Conservation (phyloP, 2,113 vertebrate genomes). For the Mus pahari region DNA sequence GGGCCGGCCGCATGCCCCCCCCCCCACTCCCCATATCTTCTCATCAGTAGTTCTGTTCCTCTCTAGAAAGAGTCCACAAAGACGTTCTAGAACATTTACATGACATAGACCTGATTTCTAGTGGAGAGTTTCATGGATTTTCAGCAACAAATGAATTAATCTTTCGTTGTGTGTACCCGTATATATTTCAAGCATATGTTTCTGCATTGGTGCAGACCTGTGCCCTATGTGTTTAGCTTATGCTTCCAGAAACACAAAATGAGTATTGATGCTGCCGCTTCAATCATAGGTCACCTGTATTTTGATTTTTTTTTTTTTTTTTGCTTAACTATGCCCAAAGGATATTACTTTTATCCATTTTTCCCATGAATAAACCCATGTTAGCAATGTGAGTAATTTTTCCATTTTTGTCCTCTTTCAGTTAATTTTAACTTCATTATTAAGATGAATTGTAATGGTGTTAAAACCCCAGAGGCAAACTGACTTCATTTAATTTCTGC, state of each 20-base stretch:
- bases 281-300: conserved; percentile 10
- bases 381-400: conserved; percentile 41
- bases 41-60: not conserved
- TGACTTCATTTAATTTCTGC: conserved; percentile 86
- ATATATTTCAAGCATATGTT: not conserved
- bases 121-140: not conserved
- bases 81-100: not conserved
- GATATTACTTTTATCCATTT: conserved; percentile 72
- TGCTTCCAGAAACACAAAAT: conserved; percentile 8
- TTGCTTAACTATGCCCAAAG: conserved; percentile 53
- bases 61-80: conserved; percentile 57
- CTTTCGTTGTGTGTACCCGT: not conserved
- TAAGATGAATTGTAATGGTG: conserved; percentile 85
- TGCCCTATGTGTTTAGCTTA: not conserved
- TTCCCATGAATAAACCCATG: conserved; percentile 72
- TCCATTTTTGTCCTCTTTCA: conserved; percentile 79
- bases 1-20: not conserved
- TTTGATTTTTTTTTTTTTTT: conserved; percentile 4
- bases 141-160: conserved; percentile 3
- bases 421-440: conserved; percentile 88
- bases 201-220: not conserved
- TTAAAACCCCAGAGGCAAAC: conserved; percentile 83
- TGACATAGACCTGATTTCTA: not conserved
- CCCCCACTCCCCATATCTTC: not conserved
- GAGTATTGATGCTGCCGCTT: conserved; percentile 10